Percentiles rank a stretch among this genome's conserved stretches.
Conservation (phyloP, 1,140 invertebrate species). For the Hesperophylax magnus region DNA sequence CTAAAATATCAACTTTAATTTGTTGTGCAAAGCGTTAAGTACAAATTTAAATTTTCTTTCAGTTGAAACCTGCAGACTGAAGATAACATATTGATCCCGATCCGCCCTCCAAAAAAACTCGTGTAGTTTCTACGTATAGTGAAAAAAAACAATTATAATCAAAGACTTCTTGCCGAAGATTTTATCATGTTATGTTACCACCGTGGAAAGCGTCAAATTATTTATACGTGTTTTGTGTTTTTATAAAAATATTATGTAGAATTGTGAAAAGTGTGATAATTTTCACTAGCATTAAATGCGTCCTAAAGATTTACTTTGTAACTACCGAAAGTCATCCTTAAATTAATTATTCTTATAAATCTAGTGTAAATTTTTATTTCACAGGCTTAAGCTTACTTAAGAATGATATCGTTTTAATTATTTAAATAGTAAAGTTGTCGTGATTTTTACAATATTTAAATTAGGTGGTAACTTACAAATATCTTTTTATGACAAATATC, state of each 20-base stretch:
- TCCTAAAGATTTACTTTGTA: conserved; percentile 5
- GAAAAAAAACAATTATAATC: conserved; percentile 18
- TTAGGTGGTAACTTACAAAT: too few relatives aligned
- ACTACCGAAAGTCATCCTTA: conserved; percentile 18
- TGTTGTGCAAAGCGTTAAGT: too few relatives aligned
- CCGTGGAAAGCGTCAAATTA: conserved; percentile 17
- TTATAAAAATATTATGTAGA: conserved; percentile 10
- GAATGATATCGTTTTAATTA: too few relatives aligned
- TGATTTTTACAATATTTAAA: too few relatives aligned
- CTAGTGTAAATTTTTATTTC: neutral
- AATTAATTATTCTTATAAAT: neutral
- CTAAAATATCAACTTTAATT: too few relatives aligned
- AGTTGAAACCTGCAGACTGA: conserved; percentile 29
- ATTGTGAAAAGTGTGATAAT: conserved; percentile 37
- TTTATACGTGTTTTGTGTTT: conserved; percentile 18
- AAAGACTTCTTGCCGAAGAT: neutral
- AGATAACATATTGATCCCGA: conserved; percentile 3
- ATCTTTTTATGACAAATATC: too few relatives aligned
- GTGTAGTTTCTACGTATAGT: conserved; percentile 20
- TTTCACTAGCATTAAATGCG: conserved; percentile 34
- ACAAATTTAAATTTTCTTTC: neutral
- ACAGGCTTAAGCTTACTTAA: neutral
- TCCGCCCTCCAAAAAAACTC: conserved; percentile 22
- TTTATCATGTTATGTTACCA: conserved; percentile 6
- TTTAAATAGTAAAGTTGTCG: too few relatives aligned